phyloP scores from a whole-genome alignment of 2,797 vertebrate species.

The Knipowitschia caucasica region DNA sequence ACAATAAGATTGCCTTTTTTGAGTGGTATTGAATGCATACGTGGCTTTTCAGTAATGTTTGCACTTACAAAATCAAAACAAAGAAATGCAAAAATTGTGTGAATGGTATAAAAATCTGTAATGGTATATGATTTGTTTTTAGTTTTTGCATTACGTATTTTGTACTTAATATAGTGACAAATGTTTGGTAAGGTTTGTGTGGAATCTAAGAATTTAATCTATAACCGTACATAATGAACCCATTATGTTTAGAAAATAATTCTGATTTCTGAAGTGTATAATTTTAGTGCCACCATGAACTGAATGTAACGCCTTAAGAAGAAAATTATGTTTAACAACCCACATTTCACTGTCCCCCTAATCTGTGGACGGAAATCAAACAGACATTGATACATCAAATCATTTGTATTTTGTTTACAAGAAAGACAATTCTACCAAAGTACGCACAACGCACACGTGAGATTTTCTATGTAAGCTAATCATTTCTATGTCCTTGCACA shows the following conservation, averaged over 20 bases:
- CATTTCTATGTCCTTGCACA: background rate
- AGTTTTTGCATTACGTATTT: slow-evolving; percentile 13
- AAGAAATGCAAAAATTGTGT: background rate
- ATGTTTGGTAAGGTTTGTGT: slow-evolving; percentile 2
- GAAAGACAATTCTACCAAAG: slow-evolving; percentile 25
- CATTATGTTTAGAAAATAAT: background rate
- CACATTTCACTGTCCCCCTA: slow-evolving; percentile 31
- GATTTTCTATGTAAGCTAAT: background rate
- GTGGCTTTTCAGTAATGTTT: slow-evolving; percentile 13
- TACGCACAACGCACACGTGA: slow-evolving; percentile 5
- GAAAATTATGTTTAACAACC: slow-evolving; percentile 27
- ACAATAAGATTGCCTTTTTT: slow-evolving; percentile 18
- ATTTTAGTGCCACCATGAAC: slow-evolving; percentile 22
- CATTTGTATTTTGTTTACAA: slow-evolving; percentile 11
- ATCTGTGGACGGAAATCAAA: background rate
- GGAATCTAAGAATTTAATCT: background rate
- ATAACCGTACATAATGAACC: too few species aligned
- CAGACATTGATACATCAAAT: slow-evolving; percentile 5
- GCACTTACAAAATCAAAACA: slow-evolving; percentile 4
- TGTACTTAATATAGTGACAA: slow-evolving; percentile 32
- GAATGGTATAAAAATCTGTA: background rate
- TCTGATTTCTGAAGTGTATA: slow-evolving; percentile 7
- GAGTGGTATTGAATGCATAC: background rate
- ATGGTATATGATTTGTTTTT: slow-evolving; percentile 3
- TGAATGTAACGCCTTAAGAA: slow-evolving; percentile 16